Percentiles rank a stretch among this genome's conserved stretches.
Conservation (phyloP, 2,888 invertebrate species). For the Andrena bicolor region DNA sequence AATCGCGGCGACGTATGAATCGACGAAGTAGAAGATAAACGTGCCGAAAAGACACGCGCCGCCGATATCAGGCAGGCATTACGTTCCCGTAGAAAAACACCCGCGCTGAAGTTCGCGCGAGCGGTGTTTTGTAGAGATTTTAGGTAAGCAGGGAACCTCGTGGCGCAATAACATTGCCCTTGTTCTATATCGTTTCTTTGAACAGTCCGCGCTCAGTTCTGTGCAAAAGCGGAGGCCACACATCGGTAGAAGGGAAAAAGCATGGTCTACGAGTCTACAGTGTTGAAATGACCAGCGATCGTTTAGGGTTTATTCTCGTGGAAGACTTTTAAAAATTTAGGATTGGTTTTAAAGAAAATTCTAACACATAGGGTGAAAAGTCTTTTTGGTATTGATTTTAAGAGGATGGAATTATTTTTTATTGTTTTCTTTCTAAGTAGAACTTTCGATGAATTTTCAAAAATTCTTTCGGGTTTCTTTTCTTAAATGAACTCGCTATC, state of each 20-base stretch:
- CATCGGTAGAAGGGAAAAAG: not conserved
- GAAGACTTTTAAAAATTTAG: no score
- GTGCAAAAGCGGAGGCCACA: conserved; percentile 43
- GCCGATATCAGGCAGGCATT: not conserved
- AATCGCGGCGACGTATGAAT: not conserved
- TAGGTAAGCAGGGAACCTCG: conserved; percentile 39
- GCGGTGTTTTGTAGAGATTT: conserved; percentile 18
- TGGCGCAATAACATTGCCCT: conserved; percentile 59
- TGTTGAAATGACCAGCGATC: conserved; percentile 22
- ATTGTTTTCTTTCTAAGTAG: no score
- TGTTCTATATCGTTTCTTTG: conserved; percentile 63
- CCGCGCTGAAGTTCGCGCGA: not conserved
- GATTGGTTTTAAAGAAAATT: no score
- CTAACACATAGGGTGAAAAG: no score
- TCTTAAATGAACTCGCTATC: no score
- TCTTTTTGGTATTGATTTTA: no score
- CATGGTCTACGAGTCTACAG: conserved; percentile 29
- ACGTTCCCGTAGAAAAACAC: not conserved
- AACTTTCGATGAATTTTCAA: no score
- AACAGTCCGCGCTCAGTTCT: conserved; percentile 21
- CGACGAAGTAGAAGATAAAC: not conserved
- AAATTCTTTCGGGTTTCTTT: no score
- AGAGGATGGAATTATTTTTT: no score
- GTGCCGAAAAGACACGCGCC: not conserved
- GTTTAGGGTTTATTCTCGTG: not conserved